Base-by-base conservation (phyloP, 2,888 invertebrate species). In the Drosophila lutescens region DNA sequence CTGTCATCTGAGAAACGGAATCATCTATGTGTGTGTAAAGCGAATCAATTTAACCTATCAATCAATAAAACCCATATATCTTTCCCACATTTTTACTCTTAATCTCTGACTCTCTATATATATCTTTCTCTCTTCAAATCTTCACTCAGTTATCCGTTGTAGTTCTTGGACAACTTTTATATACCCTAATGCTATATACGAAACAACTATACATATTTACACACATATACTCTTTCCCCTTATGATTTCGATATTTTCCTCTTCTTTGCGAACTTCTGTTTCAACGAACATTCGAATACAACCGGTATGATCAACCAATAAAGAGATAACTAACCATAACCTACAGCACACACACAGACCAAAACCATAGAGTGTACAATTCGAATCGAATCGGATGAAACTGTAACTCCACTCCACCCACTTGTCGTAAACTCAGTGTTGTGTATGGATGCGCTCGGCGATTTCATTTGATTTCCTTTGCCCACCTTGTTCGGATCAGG, bases 141-240 rank as follows among this genome's bases (percentile, higher is more conserved):
- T 70, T 55, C 57, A 68, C 68, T 69, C 50, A 72, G 67, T 78
- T 76, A 76, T 68, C 77, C 88, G 86, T 88, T 86, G 86, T 88
- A 88, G 86, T 70, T 72, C 65, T 88, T 88, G 70, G 76, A 44
- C 50, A 76, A 70, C 81, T 61, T 60, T 76, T 43, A 56, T 30
- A 46, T 15, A 30, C 26, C 34, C 32, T 34, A 54, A 54, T 49
- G 40, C 43, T 54, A 38, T 49, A 34, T 34, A 4, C 12, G 34
- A 17, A 20, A 55, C 4, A 2, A 10, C 53, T 54, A 9, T 34
- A 30, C 5, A 46, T 9, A 56, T 12, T 49, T 54, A 58, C 15
- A 49, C 9, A 40, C 12, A 61, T 46, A 13, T 15, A 61, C 44
- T 34, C 55, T 47, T 23, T 43, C 20, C 7, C 32, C 3, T 41